These are phyloP conservation scores for Bagarius yarrelli DNA, from an alignment of 2,113 vertebrate genomes.

Conservation along the genomic window DNA sequence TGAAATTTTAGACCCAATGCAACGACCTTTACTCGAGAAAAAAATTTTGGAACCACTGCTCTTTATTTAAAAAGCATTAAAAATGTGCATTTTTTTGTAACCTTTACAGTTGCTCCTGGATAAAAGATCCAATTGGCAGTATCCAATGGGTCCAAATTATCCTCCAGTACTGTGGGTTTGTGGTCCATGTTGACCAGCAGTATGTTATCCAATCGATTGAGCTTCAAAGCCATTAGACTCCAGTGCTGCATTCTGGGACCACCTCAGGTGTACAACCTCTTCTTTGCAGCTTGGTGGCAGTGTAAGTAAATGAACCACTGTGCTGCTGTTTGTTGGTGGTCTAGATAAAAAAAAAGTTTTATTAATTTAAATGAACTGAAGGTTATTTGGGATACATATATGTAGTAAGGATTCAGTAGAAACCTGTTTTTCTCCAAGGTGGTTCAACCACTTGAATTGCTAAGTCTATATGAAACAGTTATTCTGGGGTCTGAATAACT, in stretches of 20 bases:
- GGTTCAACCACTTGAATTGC: constrained; percentile 86
- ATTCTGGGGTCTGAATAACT: constrained; percentile 94
- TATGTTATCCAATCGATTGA: constrained; percentile 93
- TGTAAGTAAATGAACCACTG: constrained; percentile 89
- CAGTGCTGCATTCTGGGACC: constrained; percentile 83
- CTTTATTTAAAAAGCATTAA: neutral
- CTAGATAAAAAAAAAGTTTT: constrained; percentile 63
- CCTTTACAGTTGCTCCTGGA: constrained; percentile 95
- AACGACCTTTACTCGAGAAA: neutral
- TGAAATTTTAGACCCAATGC: no score
- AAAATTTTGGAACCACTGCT: neutral
- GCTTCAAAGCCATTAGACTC: constrained; percentile 89
- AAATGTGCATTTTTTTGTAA: constrained; percentile 47
- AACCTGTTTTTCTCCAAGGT: constrained; percentile 93
- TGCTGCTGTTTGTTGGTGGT: constrained; percentile 90
- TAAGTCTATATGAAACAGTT: constrained; percentile 84
- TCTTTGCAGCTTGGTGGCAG: constrained; percentile 80
- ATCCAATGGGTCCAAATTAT: constrained; percentile 89
- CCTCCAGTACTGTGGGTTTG: constrained; percentile 85
- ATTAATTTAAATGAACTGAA: constrained; percentile 59
- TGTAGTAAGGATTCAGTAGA: constrained; percentile 39
- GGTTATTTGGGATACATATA: constrained; percentile 12
- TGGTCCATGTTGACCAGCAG: constrained; percentile 89
- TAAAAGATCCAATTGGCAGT: constrained; percentile 99
- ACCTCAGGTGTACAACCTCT: constrained; percentile 82